Percentiles rank a stretch among this genome's conserved stretches.
Evolutionary conservation across 2,113 vertebrate genomes (phyloP).

Genomic region (Etia nguti): DNA sequence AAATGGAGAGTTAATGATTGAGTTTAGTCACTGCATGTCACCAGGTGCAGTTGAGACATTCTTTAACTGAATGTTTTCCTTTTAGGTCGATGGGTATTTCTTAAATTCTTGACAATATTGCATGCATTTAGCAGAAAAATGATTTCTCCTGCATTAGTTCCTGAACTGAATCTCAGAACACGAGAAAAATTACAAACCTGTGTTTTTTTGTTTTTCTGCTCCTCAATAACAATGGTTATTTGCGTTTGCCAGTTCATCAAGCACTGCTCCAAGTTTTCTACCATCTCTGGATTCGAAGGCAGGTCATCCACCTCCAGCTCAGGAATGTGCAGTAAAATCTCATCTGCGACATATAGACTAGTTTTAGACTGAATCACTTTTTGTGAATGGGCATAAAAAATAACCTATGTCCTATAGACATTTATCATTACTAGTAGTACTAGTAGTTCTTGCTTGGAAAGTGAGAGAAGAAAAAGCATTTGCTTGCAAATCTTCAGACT

Average conservation of each 20-base stretch:
- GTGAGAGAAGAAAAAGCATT: background rate
- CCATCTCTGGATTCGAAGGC: constrained; percentile 50
- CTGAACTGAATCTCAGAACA: background rate
- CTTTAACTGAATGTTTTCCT: background rate
- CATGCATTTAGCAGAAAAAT: background rate
- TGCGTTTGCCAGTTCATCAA: constrained; percentile 83
- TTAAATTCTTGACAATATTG: background rate
- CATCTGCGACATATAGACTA: constrained; percentile 55
- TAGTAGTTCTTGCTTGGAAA: background rate
- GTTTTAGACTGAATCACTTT: background rate
- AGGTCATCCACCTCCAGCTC: constrained; percentile 61
- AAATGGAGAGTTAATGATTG: background rate
- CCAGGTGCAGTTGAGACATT: background rate
- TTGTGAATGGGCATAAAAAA: background rate
- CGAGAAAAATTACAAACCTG: constrained; percentile 68
- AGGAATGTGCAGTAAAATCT: constrained; percentile 80
- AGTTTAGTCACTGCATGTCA: background rate
- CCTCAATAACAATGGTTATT: constrained; percentile 77
- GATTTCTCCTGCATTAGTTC: background rate
- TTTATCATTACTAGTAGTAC: background rate
- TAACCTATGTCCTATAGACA: background rate
- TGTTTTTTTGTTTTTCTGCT: constrained; percentile 78
- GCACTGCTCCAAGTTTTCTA: constrained; percentile 78
- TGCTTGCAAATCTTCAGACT: background rate
- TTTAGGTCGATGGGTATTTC: background rate